These are phyloP conservation scores for Channa argus DNA, from an alignment of 2,113 vertebrate species.

Conservation along the genomic window DNA sequence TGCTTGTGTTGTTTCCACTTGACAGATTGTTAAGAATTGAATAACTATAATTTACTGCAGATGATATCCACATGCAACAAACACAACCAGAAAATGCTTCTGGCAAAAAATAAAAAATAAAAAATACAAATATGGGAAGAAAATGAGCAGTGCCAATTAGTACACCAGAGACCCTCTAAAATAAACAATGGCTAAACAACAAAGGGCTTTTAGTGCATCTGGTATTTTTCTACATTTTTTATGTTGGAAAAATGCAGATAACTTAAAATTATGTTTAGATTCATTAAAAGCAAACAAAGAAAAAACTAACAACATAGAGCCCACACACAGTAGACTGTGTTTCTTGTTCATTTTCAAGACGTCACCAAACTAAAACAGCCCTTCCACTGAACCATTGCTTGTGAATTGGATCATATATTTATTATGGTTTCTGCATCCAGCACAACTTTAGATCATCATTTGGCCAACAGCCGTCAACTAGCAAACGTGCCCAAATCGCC, in stretches of 20 bases:
- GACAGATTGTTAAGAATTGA: neutral
- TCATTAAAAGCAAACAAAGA: too few species aligned
- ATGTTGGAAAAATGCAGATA: too few species aligned
- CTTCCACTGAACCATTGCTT: neutral
- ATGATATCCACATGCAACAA: neutral
- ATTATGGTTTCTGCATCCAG: slow-evolving; percentile 1
- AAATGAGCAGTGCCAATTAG: neutral
- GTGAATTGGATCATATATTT: neutral
- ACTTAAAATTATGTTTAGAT: too few species aligned
- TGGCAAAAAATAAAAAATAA: neutral
- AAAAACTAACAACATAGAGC: neutral
- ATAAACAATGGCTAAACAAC: neutral
- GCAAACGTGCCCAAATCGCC: neutral
- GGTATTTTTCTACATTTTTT: neutral
- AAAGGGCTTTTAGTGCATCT: neutral
- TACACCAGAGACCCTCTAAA: neutral
- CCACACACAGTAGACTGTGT: neutral
- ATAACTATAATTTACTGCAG: neutral
- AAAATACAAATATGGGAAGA: neutral
- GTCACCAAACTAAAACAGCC: neutral
- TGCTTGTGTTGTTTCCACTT: neutral
- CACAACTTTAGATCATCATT: slow-evolving; percentile 2
- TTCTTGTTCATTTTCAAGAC: neutral
- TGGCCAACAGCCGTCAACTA: neutral
- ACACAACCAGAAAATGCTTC: neutral